Evolutionary conservation across 2,888 invertebrate genomes (phyloP), one percentile per base, ranked within the genome.

Genomic region (Esperia sulphurella): DNA sequence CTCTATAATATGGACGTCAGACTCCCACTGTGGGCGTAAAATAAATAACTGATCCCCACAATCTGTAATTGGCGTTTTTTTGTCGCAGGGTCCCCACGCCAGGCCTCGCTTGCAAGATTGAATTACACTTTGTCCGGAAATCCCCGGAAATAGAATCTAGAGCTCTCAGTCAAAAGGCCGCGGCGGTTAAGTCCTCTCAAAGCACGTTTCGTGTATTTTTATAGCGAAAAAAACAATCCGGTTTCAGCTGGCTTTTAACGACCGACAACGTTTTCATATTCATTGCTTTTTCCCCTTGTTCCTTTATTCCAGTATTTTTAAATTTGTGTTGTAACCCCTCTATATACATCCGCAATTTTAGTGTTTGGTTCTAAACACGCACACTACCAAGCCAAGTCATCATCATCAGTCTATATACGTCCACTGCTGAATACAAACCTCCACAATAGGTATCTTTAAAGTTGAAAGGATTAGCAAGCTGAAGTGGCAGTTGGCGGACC

Each of bases 181-280:
- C 10, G n/a, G 28, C 33, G 28, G 29, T 21, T 35, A 31, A n/a
- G 14, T n/a, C 12, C 35, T 40, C 12, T 21, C 48, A 14, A 40
- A 41, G 28, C 42, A 45, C 6, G 28, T 35, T 45, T 50, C 59
- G 60, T 72, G 58, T 53, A 35, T 65, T 69, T 71, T 63, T 58
- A 71, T 58, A 57, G 50, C 54, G 59, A 59, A 63, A 68, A 21
- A 61, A 58, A 65, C 71, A 75, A 76, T 77, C 71, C 58, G 57
- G 52, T 57, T 14, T 47, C 54, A 54, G 54, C 59, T 62, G 63
- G 57, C 61, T 52, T 67, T 68, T 70, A 69, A 75, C 69, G 71
- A 69, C 57, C 65, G 57, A 49, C 47, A 61, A 46, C 62, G 66
- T 58, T 78, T 69, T 65, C 67, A 59, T 74, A 77, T 79, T 75